These are phyloP conservation scores for Phoenoteleia sp. DNA, from an alignment of 2,888 invertebrate genomes.

Conservation along the genomic window DNA sequence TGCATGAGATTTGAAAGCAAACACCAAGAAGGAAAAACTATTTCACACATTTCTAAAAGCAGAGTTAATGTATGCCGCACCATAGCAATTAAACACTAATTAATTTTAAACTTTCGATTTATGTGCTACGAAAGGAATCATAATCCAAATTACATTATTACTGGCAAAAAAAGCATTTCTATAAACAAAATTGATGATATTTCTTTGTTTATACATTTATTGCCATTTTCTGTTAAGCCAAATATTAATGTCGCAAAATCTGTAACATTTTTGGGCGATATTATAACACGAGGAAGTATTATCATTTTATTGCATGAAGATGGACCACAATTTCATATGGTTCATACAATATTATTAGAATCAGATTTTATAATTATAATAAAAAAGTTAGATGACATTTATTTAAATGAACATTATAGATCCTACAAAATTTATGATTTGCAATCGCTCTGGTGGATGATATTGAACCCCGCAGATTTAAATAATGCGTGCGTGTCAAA, in stretches of 20 bases:
- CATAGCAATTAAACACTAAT: not conserved
- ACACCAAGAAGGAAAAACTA: conserved; percentile 48
- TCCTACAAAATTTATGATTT: conserved; percentile 37
- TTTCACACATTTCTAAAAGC: conserved; percentile 10
- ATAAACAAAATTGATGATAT: not conserved
- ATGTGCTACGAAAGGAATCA: too few relatives aligned
- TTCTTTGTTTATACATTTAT: too few relatives aligned
- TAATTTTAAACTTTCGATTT: not conserved
- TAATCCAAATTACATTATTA: too few relatives aligned
- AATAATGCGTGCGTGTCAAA: not conserved
- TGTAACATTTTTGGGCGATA: not conserved
- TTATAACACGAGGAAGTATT: not conserved
- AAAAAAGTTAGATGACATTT: conserved; percentile 33
- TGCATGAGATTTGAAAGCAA: conserved; percentile 67
- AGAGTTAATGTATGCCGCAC: conserved; percentile 57
- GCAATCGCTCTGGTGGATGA: conserved; percentile 8
- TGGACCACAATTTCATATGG: not conserved
- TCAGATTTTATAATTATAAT: conserved; percentile 1
- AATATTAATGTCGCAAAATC: too few relatives aligned
- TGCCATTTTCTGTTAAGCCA: too few relatives aligned
- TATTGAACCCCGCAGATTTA: not conserved
- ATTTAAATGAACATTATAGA: conserved; percentile 33
- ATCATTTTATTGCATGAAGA: conserved; percentile 6
- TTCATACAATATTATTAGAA: conserved; percentile 7
- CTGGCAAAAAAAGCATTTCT: too few relatives aligned